A percentile compares a stretch with the other conserved stretches of the same genome.
phyloP scores from a whole-genome alignment of 2,888 invertebrate genomes.

The Autographa gamma region DNA sequence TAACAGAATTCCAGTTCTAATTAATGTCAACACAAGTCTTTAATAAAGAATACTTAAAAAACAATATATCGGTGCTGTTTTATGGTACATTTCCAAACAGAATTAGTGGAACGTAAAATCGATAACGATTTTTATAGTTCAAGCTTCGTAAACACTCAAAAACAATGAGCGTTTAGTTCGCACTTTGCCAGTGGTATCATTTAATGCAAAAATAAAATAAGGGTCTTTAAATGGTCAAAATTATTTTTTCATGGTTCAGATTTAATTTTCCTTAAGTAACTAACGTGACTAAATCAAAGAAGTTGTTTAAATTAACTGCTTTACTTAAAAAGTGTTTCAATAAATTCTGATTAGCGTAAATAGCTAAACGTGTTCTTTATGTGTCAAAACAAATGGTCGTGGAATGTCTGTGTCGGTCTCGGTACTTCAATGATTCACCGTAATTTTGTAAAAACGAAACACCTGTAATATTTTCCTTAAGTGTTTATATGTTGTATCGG shows the following conservation, averaged over 20 bases:
- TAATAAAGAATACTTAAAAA: neutral
- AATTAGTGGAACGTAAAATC: neutral
- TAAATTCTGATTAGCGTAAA: neutral
- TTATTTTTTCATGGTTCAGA: neutral
- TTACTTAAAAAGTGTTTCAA: neutral
- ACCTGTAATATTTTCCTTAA: slow-evolving; percentile 20
- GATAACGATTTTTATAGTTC: neutral
- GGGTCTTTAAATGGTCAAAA: neutral
- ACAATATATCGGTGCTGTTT: neutral
- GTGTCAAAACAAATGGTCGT: slow-evolving; percentile 58
- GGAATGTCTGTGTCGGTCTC: slow-evolving; percentile 20
- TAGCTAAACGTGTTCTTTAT: slow-evolving; percentile 7
- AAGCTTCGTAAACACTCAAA: neutral
- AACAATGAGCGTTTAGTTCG: neutral
- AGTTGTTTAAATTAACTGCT: neutral
- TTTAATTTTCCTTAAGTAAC: too few relatives aligned
- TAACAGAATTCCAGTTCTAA: neutral
- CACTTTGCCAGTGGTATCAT: neutral
- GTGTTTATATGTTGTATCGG: slow-evolving; percentile 39
- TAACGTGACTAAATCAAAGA: neutral
- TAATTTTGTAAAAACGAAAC: slow-evolving; percentile 23
- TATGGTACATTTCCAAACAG: neutral
- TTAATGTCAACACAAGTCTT: neutral
- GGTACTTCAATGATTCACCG: slow-evolving; percentile 47
- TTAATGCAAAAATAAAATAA: neutral